Conservation (phyloP, 2,797 vertebrate species). For the Sebastes baramenuke region DNA sequence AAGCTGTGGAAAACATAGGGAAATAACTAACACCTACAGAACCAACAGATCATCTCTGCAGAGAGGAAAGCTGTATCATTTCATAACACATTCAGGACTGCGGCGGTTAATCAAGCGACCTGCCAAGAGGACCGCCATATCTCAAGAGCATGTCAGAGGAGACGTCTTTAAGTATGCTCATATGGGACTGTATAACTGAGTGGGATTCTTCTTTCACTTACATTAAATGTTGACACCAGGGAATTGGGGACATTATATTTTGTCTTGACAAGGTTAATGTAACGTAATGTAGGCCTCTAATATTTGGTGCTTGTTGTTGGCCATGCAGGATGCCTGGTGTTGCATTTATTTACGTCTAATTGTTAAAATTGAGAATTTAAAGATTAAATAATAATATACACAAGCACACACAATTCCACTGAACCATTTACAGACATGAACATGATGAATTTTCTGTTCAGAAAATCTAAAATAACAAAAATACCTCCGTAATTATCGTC, state of each 20-base stretch:
- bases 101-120: slow-evolving; percentile 81
- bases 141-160: slow-evolving; percentile 74
- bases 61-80: slow-evolving; percentile 75
- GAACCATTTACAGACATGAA: slow-evolving; percentile 43
- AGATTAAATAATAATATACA: slow-evolving; percentile 24
- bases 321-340: slow-evolving; percentile 7
- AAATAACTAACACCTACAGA: slow-evolving; percentile 83
- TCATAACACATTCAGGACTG: slow-evolving; percentile 82
- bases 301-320: slow-evolving; percentile 42
- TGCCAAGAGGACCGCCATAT: slow-evolving; percentile 72
- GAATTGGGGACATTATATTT: slow-evolving; percentile 64
- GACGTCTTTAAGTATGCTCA: slow-evolving; percentile 75
- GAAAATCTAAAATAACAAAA: slow-evolving; percentile 57
- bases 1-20: slow-evolving; percentile 79
- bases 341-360: slow-evolving; percentile 25
- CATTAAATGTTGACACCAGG: slow-evolving; percentile 67
- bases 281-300: slow-evolving; percentile 47
- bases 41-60: slow-evolving; percentile 78
- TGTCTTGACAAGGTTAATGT: slow-evolving; percentile 68
- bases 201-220: slow-evolving; percentile 65
- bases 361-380: slow-evolving; percentile 21
- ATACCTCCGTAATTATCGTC: slow-evolving; percentile 56
- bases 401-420: background rate
- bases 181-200: slow-evolving; percentile 66
- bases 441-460: slow-evolving; percentile 33